A percentile compares a stretch with the other conserved stretches of the same genome.
These are phyloP conservation scores for Gymnocephalus cernua DNA, from an alignment of 2,113 vertebrate species.

Conservation along the genomic window DNA sequence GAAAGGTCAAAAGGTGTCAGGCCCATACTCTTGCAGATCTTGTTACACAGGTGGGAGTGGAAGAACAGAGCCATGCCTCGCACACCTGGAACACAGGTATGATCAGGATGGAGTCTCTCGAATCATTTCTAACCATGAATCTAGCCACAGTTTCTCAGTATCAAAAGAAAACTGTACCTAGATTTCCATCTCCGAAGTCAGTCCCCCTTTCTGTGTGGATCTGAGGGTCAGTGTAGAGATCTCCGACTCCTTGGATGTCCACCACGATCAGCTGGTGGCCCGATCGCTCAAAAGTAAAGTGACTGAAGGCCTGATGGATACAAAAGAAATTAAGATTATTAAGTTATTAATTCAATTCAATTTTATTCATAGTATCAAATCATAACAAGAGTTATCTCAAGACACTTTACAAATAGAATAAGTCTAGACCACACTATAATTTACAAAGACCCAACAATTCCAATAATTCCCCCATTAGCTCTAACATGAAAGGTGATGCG, in stretches of 20 bases:
- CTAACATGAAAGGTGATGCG: not conserved
- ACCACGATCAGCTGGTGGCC: slow-evolving; percentile 98
- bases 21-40: slow-evolving; percentile 95
- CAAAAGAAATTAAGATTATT: not conserved
- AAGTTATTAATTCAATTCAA: too few relatives aligned
- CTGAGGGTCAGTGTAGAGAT: slow-evolving; percentile 98
- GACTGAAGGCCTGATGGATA: slow-evolving; percentile 91
- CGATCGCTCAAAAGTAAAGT: slow-evolving; percentile 97
- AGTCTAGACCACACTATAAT: too few relatives aligned
- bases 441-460: too few relatives aligned
- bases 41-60: slow-evolving; percentile 96
- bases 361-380: too few relatives aligned
- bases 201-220: slow-evolving; percentile 94
- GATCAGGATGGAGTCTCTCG: not conserved
- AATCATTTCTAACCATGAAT: not conserved
- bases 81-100: slow-evolving; percentile 85
- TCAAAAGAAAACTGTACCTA: slow-evolving; percentile 83
- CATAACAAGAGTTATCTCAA: too few relatives aligned
- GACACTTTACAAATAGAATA: too few relatives aligned
- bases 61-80: slow-evolving; percentile 99
- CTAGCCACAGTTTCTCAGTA: not conserved
- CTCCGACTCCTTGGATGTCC: slow-evolving; percentile 98
- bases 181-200: slow-evolving; percentile 97
- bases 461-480: too few relatives aligned
- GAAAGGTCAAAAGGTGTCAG: slow-evolving; percentile 93